Conservation (phyloP, 1,140 invertebrate genomes). For the Mizuhopecten yessoensis region DNA sequence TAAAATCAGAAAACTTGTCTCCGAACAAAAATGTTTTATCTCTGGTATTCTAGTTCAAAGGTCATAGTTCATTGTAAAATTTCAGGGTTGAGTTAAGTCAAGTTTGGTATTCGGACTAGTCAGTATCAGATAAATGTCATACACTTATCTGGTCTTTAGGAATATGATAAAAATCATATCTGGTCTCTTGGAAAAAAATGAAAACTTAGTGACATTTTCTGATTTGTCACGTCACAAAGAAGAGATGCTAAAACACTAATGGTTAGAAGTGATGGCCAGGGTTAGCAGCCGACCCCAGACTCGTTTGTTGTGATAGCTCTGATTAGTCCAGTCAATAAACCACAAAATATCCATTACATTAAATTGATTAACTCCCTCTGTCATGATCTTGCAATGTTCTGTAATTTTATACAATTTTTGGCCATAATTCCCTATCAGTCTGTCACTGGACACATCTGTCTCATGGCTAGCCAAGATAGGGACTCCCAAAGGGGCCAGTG, state of each 20-base stretch:
- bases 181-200: no score
- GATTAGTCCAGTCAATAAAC: constrained; percentile 18
- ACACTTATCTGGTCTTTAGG: no score
- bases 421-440: background rate
- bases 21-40: no score
- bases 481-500: constrained; percentile 1
- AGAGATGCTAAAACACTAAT: background rate
- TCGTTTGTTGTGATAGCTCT: background rate
- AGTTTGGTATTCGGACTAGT: no score
- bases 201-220: background rate
- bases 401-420: constrained; percentile 21
- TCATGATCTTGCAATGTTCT: constrained; percentile 32
- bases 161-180: no score
- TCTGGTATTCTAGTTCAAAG: no score
- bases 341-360: constrained; percentile 34
- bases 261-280: background rate
- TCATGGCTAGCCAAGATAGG: constrained; percentile 16
- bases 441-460: constrained; percentile 21
- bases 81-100: no score
- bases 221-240: background rate
- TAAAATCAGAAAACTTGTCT: no score
- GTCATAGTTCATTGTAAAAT: no score
- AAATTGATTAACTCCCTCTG: constrained; percentile 26
- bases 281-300: constrained; percentile 18
- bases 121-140: no score